Percentiles rank a stretch among this genome's conserved stretches.
Evolutionary conservation across 2,113 vertebrate species (phyloP).

Genomic region (Protomyctophum bolini): DNA sequence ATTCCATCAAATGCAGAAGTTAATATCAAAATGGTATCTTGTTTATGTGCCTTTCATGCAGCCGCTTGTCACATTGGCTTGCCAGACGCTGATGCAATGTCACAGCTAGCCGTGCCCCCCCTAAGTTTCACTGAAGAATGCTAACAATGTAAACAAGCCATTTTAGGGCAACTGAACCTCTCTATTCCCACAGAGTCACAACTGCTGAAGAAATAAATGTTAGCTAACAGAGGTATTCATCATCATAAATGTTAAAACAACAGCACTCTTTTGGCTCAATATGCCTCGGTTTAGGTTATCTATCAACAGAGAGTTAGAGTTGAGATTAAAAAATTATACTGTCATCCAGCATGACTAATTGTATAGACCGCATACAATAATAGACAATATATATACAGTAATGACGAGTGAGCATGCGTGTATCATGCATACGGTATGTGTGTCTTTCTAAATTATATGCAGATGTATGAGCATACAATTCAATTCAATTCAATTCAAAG

Average conservation of each 20-base stretch:
- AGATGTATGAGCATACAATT: neutral
- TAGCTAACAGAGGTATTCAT: neutral
- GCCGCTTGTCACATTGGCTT: too few species aligned
- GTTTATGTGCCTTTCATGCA: too few species aligned
- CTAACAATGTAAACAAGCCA: constrained; percentile 35
- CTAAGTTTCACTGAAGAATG: neutral
- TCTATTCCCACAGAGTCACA: constrained; percentile 15
- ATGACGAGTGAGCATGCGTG: too few species aligned
- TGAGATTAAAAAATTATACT: neutral
- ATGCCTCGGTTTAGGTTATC: neutral
- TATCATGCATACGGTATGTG: neutral
- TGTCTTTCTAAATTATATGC: too few species aligned
- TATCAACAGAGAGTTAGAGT: too few species aligned
- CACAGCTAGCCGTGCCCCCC: neutral
- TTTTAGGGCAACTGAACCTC: constrained; percentile 26
- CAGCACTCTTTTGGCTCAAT: constrained; percentile 1
- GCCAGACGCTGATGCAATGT: neutral
- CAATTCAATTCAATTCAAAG: too few species aligned
- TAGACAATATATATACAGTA: too few species aligned
- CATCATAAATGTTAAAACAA: neutral
- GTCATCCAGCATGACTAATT: too few species aligned
- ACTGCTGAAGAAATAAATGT: neutral
- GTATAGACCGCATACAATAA: too few species aligned
- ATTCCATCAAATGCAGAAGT: too few species aligned
- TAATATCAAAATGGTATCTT: neutral